Base-by-base conservation (phyloP, 2,888 invertebrate species). In the Lasioglossum vierecki region DNA sequence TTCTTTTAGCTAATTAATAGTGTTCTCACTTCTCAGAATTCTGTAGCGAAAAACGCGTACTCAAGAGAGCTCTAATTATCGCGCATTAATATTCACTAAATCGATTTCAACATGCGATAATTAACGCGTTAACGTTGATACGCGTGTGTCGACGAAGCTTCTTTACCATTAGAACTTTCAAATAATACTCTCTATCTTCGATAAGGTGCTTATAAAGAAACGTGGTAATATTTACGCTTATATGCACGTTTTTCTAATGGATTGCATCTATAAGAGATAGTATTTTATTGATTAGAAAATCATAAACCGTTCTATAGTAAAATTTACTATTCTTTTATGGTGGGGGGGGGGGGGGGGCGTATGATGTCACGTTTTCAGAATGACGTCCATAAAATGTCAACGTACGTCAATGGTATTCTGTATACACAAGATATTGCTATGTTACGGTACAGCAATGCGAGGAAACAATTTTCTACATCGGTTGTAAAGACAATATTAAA, bases 291-390 rank as follows among this genome's bases (percentile, higher is more conserved):
- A 18, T 49, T 4, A 71, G 44, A 57, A 77, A 77, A 83, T 53
- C 71, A n/a, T 66, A 79, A 75, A 83, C 70, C 41, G 66, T 15
- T 30, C 39, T 46, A 63, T 1, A 41, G 41, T 44, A 66, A 75
- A 83, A 79, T 77, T 68, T 57, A 73, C 46, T 57, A 53, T 77
- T 82, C 49, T 70, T 83, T 82, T 78, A 74, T 73, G 71, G 72
- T 73, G 30, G 30, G 30, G 18, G n/a, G n/a, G 13, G 18, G 39
- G n/a, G n/a, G 22, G 18, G n/a, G n/a, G 13, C 30, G 39, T 15
- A 83, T 68, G 73, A 83, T 73, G 73, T 57, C 74, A 84, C 70
- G 74, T 83, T 83, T 35, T 26, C n/a, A n/a, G 71, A 74, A 83
- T 11, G 78, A 39, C n/a, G 26, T 46, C 72, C 44, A 60, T 84